Base-by-base conservation (phyloP, 2,113 vertebrate species). In the Stigmatopora argus region DNA sequence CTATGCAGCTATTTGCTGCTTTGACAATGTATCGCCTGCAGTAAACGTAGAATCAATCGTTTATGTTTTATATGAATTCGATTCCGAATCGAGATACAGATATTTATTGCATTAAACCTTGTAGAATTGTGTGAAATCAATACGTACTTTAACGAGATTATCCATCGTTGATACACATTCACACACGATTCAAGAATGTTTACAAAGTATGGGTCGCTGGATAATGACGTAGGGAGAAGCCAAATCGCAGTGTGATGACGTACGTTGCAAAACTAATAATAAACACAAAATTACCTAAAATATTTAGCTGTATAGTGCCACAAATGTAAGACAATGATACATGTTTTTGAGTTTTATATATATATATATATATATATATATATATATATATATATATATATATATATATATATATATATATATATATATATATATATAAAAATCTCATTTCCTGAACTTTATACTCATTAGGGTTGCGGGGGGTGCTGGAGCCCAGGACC, bases 101-200 rank as follows among this genome's bases (percentile, higher is more conserved):
- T 3, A 17, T 21, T 5, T 21, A 45, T 12, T 63, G 23, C 26
- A 63, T n/a, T 13, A 49, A 48, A 21, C 15, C n/a, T 18, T 2
- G 10, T 3, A 2, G 4, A 18, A 49, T 48, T n/a, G 1, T 1
- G 8, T 14, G 0, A 12, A 49, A 8, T 13, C 6, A n/a, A 49
- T 51, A 26, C 62, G 18, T 4, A 70, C 62, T 62, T 70, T 70
- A 45, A 70, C 68, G 21, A 70, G 68, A 70, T 57, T 21, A 18
- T 70, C 68, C 68, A 70, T 70, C 10, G 31, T 23, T 51, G 6
- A 51, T 18, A 38, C 51, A 23, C 58, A 46, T 23, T 44, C 7
- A 63, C 13, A 38, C 23, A 11, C 48, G 4, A 0, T 4, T 6
- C 15, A 10, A 4, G 26, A 47, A 10, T 38, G n/a, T 57, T 46